These are phyloP conservation scores for Sarcoramphus papa DNA, from an alignment of 2,797 vertebrate genomes.

Conservation along the genomic window DNA sequence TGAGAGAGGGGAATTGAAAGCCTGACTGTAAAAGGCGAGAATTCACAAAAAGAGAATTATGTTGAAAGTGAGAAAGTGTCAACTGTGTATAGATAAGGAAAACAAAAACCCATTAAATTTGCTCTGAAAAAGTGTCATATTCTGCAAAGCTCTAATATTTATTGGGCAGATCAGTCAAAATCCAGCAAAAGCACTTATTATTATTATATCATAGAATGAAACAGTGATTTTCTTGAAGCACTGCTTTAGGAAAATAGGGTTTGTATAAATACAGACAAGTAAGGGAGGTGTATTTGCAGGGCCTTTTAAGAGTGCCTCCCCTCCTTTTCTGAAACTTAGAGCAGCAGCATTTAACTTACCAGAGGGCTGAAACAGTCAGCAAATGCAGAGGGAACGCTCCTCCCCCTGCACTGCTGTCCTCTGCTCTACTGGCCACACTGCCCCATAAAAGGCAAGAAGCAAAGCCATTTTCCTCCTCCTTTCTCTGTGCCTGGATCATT, in stretches of 20 bases:
- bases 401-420: not conserved
- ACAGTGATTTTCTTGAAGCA: not conserved
- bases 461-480: not conserved
- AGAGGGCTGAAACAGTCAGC: not conserved
- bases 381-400: not conserved
- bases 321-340: not conserved
- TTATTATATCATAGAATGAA: not conserved
- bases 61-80: not conserved
- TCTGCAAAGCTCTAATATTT: not conserved
- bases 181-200: not conserved
- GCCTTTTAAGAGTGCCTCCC: not conserved
- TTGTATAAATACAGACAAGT: not conserved
- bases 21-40: not conserved
- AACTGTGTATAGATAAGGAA: not conserved
- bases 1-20: not conserved
- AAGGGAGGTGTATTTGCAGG: not conserved
- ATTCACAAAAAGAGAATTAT: not conserved
- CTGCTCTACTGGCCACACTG: not conserved
- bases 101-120: not conserved
- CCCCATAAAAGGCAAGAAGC: constrained; percentile 42
- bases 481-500: not conserved
- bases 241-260: not conserved
- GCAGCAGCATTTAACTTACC: not conserved
- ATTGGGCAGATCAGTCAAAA: not conserved
- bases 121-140: not conserved